These are phyloP conservation scores for Scomber colias DNA, from an alignment of 2,113 vertebrate genomes.

Conservation along the genomic window DNA sequence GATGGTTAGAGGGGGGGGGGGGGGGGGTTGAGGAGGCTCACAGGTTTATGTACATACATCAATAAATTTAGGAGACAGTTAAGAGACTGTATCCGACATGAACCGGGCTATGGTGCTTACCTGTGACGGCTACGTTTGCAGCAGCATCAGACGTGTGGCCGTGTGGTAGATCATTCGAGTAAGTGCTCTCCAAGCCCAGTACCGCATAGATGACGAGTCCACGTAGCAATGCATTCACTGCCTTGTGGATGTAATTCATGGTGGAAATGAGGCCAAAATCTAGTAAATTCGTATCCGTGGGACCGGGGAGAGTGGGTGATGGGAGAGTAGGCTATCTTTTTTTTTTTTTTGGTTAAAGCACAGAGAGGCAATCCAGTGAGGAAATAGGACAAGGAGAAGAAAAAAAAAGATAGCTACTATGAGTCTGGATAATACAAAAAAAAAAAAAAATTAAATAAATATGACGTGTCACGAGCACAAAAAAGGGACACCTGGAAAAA, in stretches of 20 bases:
- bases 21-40: neutral
- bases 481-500: conserved; percentile 47
- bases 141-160: conserved; percentile 69
- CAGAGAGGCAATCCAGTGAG: conserved; percentile 12
- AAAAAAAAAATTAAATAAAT: conserved; percentile 28
- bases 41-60: conserved; percentile 27
- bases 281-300: conserved; percentile 56
- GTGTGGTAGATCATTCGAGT: conserved; percentile 67
- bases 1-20: too few relatives aligned
- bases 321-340: neutral
- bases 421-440: conserved; percentile 13
- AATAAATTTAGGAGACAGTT: conserved; percentile 37
- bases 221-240: conserved; percentile 83
- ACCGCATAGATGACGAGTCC: conserved; percentile 89
- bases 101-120: conserved; percentile 67
- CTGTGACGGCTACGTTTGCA: conserved; percentile 78
- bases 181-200: conserved; percentile 81
- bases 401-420: neutral
- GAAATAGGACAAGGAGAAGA: too few relatives aligned
- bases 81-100: conserved; percentile 4
- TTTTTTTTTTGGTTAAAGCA: conserved; percentile 8
- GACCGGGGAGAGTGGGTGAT: conserved; percentile 9
- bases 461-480: conserved; percentile 17
- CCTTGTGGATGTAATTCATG: conserved; percentile 83
- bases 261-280: conserved; percentile 62